These are phyloP conservation scores for Spodoptera picta DNA, from an alignment of 2,888 invertebrate genomes.

Conservation along the genomic window DNA sequence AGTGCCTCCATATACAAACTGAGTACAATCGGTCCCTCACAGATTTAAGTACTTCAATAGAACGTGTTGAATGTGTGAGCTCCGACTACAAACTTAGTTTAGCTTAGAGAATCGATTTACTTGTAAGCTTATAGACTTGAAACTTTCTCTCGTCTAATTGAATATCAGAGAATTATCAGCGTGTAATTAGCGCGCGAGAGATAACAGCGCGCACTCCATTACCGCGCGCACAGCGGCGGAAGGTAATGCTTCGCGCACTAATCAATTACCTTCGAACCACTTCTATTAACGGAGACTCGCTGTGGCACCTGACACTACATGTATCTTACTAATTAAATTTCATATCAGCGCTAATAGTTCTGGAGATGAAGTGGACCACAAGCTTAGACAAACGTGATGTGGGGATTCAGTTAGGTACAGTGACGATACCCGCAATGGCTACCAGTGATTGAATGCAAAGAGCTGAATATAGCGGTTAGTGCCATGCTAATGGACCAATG, in stretches of 20 bases:
- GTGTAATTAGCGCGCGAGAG: slow-evolving; percentile 41
- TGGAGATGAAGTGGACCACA: too few relatives aligned
- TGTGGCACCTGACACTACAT: background rate
- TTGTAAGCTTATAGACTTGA: slow-evolving; percentile 21
- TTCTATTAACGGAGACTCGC: slow-evolving; percentile 18
- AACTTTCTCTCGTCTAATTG: slow-evolving; percentile 23
- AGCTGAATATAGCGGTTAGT: too few relatives aligned
- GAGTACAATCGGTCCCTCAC: slow-evolving; percentile 25
- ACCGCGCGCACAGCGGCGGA: slow-evolving; percentile 4
- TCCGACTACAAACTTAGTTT: slow-evolving; percentile 23
- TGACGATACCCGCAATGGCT: too few relatives aligned
- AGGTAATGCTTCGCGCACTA: slow-evolving; percentile 18
- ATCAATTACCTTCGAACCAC: slow-evolving; percentile 40
- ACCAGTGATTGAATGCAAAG: too few relatives aligned
- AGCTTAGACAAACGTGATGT: too few relatives aligned
- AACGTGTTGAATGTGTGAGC: slow-evolving; percentile 32
- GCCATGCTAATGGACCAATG: too few relatives aligned
- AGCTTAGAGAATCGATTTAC: slow-evolving; percentile 44
- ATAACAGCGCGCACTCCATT: slow-evolving; percentile 36
- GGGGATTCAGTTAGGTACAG: too few relatives aligned
- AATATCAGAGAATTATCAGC: slow-evolving; percentile 38
- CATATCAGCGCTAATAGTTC: background rate
- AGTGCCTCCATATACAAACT: too few relatives aligned
- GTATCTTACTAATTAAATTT: background rate
- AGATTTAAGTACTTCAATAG: slow-evolving; percentile 10